These are phyloP conservation scores for Saxicola maurus DNA, from an alignment of 2,797 vertebrate genomes.

Conservation along the genomic window DNA sequence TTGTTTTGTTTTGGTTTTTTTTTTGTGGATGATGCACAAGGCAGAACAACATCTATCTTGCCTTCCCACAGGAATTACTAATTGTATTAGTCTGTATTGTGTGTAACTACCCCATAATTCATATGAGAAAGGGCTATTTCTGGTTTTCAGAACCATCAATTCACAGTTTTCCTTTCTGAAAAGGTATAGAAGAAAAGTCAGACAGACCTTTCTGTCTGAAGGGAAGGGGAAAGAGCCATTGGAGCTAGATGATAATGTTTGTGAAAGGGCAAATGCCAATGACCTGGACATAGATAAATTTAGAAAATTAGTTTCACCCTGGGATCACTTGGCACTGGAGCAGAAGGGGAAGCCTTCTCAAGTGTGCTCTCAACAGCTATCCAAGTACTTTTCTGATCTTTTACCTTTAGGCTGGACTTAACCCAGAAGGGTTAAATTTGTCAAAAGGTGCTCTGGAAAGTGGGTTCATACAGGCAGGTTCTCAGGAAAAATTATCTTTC, in stretches of 20 bases:
- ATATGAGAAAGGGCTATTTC: background rate
- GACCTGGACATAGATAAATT: background rate
- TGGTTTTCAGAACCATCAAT: background rate
- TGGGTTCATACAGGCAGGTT: background rate
- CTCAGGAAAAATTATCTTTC: background rate
- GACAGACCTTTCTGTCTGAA: background rate
- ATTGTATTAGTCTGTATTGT: background rate
- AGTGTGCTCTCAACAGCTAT: background rate
- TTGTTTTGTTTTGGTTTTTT: rapidly evolving
- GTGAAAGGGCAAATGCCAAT: background rate
- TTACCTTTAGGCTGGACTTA: background rate
- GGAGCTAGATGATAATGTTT: background rate
- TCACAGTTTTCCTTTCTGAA: background rate
- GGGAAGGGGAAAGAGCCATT: background rate
- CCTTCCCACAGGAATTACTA: background rate
- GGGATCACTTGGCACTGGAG: background rate
- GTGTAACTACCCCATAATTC: background rate
- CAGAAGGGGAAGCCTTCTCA: background rate
- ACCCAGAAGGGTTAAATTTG: background rate
- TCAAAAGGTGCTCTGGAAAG: background rate
- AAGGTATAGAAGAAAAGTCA: background rate
- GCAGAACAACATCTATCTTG: background rate
- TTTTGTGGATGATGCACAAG: background rate
- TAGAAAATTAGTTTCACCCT: background rate
- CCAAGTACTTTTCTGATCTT: background rate